Evolutionary conservation across 2,888 invertebrate species (phyloP).

Genomic region (Seira ritae): DNA sequence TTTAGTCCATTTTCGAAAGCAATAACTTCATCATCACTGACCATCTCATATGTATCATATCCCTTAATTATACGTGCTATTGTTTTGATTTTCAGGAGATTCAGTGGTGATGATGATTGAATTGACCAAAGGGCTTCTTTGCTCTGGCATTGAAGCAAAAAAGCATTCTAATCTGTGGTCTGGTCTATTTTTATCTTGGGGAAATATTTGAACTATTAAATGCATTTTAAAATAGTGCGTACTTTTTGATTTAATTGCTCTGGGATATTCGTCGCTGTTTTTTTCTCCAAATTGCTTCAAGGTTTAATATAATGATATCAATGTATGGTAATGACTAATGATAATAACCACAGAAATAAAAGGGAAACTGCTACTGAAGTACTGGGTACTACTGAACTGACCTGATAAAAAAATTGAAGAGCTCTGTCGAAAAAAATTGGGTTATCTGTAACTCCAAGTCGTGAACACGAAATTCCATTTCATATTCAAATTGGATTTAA

Average conservation of each 20-base stretch:
- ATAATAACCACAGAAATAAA: not conserved
- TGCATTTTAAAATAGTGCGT: constrained; percentile 32
- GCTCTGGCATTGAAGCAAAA: not conserved
- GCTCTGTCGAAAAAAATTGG: not conserved
- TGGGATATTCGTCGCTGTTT: constrained; percentile 43
- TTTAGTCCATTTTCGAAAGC: constrained; percentile 31
- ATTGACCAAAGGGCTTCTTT: constrained; percentile 37
- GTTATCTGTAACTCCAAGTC: constrained; percentile 22
- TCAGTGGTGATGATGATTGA: not conserved
- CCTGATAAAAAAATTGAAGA: constrained; percentile 8
- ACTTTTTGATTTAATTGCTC: constrained; percentile 49
- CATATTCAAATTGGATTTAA: constrained; percentile 55
- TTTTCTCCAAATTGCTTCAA: constrained; percentile 32
- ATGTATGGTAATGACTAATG: not conserved
- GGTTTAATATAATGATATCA: constrained; percentile 23
- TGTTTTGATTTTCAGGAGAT: constrained; percentile 26
- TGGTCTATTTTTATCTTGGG: not conserved
- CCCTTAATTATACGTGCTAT: constrained; percentile 46
- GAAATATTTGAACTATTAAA: constrained; percentile 14
- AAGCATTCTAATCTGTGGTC: constrained; percentile 19
- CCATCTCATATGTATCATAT: constrained; percentile 43
- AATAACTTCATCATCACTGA: constrained; percentile 56
- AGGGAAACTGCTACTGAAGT: constrained; percentile 1
- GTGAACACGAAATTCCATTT: constrained; percentile 37
- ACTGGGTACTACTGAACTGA: no score